A percentile compares a stretch with the other conserved stretches of the same genome.
Evolutionary conservation across 2,888 invertebrate species (phyloP).

Genomic region (Orchesella flavescens): DNA sequence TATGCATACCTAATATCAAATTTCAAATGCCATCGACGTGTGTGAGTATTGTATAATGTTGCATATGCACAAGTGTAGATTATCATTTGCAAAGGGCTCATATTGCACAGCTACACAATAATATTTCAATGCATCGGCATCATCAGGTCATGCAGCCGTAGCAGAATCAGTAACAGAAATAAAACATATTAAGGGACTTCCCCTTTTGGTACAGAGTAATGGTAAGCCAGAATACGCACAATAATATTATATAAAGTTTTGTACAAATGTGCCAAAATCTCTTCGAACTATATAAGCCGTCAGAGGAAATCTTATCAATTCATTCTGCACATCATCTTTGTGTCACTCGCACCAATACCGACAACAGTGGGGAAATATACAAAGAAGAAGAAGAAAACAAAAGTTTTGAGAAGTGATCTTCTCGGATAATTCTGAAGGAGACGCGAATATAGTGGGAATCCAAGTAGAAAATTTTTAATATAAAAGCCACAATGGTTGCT

Average conservation of each 20-base stretch:
- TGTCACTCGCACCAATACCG: slow-evolving; percentile 57
- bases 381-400: background rate
- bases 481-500: slow-evolving; percentile 63
- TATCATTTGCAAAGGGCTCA: background rate
- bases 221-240: background rate
- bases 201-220: slow-evolving; percentile 15
- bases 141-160: slow-evolving; percentile 30
- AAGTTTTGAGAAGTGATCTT: slow-evolving; percentile 54
- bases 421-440: slow-evolving; percentile 37
- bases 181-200: slow-evolving; percentile 34
- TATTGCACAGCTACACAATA: slow-evolving; percentile 3
- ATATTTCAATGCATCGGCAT: slow-evolving; percentile 37
- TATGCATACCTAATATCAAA: background rate
- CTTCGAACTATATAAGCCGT: slow-evolving; percentile 68
- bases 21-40: background rate
- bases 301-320: slow-evolving; percentile 65
- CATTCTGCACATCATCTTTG: slow-evolving; percentile 66
- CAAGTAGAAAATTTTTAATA: slow-evolving; percentile 24
- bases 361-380: background rate
- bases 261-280: slow-evolving; percentile 59
- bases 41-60: background rate
- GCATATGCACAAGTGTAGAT: too few species aligned
- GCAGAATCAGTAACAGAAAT: background rate
- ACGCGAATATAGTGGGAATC: slow-evolving; percentile 19
- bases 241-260: slow-evolving; percentile 34